Percentiles rank a stretch among this genome's conserved stretches.
phyloP scores from a whole-genome alignment of 2,888 invertebrate species.

The Limnephilus rhombicus region DNA sequence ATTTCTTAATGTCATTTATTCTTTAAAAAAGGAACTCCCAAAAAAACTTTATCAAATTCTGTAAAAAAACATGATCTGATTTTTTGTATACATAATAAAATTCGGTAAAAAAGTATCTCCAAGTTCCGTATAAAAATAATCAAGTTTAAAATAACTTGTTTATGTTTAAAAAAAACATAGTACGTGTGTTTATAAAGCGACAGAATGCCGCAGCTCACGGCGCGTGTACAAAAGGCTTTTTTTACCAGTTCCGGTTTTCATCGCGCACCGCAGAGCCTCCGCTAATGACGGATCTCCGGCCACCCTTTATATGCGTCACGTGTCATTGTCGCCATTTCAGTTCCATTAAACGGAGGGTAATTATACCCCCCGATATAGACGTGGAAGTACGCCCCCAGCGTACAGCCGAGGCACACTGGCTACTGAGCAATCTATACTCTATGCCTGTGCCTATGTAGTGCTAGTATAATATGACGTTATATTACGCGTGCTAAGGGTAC shows the following conservation, averaged over 20 bases:
- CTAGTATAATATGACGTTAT: not conserved
- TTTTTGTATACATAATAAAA: not conserved
- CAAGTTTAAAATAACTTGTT: not conserved
- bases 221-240: not conserved
- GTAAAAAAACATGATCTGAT: not conserved
- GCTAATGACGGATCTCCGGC: conserved; percentile 61
- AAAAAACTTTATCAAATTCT: not conserved
- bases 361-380: conserved; percentile 45
- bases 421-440: not conserved
- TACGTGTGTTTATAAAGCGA: not conserved
- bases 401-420: not conserved
- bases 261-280: conserved; percentile 46
- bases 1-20: too few species aligned
- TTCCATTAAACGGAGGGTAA: conserved; percentile 58
- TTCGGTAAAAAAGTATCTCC: not conserved
- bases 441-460: not conserved
- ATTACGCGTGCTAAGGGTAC: not conserved
- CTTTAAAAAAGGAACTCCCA: too few species aligned
- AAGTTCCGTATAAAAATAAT: not conserved
- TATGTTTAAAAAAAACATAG: not conserved
- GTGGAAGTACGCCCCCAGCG: not conserved
- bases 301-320: conserved; percentile 54
- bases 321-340: conserved; percentile 61
- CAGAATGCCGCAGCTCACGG: not conserved
- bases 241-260: conserved; percentile 31